These are phyloP conservation scores for Archegozetes longisetosus DNA, from an alignment of 1,140 invertebrate species.

Conservation along the genomic window DNA sequence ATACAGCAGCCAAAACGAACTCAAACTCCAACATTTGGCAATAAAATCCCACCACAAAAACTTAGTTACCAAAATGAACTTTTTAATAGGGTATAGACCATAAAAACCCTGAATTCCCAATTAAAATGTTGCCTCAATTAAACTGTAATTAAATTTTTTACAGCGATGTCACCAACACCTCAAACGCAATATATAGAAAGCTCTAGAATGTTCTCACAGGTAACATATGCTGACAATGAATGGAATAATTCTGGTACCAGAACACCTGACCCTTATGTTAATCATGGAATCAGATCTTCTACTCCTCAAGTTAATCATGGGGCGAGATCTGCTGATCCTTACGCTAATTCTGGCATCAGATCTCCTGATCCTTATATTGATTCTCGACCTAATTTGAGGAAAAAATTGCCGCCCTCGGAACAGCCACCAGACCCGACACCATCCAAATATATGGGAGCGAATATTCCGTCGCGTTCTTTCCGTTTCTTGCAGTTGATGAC, in stretches of 20 bases:
- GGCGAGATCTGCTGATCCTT: neutral
- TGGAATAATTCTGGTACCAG: neutral
- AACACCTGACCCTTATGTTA: neutral
- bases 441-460: slow-evolving; percentile 59
- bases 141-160: too few relatives aligned
- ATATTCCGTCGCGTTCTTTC: slow-evolving; percentile 70
- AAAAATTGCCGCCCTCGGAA: slow-evolving; percentile 20
- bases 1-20: neutral
- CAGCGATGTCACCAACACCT: neutral
- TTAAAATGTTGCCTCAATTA: too few relatives aligned
- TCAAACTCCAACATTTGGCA: neutral
- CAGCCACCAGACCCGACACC: slow-evolving; percentile 43
- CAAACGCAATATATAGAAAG: neutral
- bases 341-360: neutral
- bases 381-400: neutral
- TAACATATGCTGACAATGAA: neutral
- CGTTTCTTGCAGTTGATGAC: slow-evolving; percentile 67
- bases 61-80: neutral
- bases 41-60: neutral
- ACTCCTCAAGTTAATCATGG: neutral
- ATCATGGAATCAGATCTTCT: neutral
- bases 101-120: too few relatives aligned
- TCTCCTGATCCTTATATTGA: neutral
- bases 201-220: slow-evolving; percentile 5
- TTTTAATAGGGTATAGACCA: too few relatives aligned